Conservation (phyloP, 2,797 vertebrate genomes). For the Danio aesculapii region DNA sequence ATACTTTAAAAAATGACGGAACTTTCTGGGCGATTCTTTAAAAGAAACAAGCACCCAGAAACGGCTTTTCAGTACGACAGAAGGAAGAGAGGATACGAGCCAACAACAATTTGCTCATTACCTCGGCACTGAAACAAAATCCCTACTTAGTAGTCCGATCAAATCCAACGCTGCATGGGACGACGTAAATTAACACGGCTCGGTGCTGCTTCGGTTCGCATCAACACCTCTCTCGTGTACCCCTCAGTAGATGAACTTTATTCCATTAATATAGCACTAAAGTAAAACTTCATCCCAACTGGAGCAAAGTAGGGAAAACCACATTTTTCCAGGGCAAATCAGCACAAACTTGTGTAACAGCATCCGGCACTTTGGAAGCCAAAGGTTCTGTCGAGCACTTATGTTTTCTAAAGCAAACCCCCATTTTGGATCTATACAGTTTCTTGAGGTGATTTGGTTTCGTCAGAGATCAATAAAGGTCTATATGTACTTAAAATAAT, state of each 20-base stretch:
- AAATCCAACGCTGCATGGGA: slow-evolving; percentile 77
- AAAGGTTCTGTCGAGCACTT: neutral
- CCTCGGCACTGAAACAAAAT: slow-evolving; percentile 76
- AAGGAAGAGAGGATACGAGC: slow-evolving; percentile 54
- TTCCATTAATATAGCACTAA: neutral
- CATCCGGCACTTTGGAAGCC: neutral
- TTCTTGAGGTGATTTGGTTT: neutral
- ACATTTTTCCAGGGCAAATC: neutral
- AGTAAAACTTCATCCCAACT: neutral
- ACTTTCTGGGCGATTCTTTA: neutral
- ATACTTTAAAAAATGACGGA: neutral
- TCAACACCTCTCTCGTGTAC: slow-evolving; percentile 6
- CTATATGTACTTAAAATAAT: neutral
- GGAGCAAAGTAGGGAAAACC: neutral
- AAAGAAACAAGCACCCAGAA: slow-evolving; percentile 18
- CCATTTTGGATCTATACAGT: neutral
- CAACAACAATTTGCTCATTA: slow-evolving; percentile 66
- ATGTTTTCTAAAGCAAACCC: neutral
- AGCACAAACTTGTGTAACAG: neutral
- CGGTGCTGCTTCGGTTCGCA: slow-evolving; percentile 34
- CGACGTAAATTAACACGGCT: slow-evolving; percentile 84
- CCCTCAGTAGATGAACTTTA: neutral
- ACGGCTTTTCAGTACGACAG: slow-evolving; percentile 10
- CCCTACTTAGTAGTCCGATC: slow-evolving; percentile 84
- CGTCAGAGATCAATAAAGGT: neutral